Base-by-base conservation (phyloP, 2,888 invertebrate genomes). In the Hedychridium roseum region DNA sequence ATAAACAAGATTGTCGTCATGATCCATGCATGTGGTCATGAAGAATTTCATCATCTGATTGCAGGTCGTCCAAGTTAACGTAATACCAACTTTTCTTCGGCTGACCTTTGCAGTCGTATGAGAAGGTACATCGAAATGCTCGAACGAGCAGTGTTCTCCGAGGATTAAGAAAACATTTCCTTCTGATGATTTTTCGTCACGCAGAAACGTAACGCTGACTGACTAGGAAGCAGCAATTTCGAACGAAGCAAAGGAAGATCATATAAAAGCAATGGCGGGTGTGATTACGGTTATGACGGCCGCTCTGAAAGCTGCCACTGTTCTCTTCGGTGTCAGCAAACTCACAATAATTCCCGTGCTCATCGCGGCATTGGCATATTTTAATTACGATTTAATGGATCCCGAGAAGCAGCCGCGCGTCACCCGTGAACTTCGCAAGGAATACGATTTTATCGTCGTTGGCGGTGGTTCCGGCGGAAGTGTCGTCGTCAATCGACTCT, bases 381-480 rank as follows among this genome's bases (percentile, higher is more conserved):
- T 89, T 78, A 89, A 92, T 79, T 92, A 92, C 77, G 92, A 93
- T 66, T 81, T 91, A 2, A 87, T 91, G 67, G 92, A 92, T 77
- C 92, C 92, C 0, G 92, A 92, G 78, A 91, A 88, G 76, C 83
- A 90, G 39, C 90, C 91, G 0, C 66, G 47, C 4, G 88, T 90
- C 52, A 88, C 80, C 12, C 84, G 85, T 57, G 76, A 82, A 27
- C 78, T 91, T 1, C 82, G 87, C 39, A 80, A 83, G 11, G 88
- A 89, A 52, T 93, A 93, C 71, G 94, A 93, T 73, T 96, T 92
- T 57, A 81, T 93, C 0, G 83, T 92, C 12, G 83, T 94, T 16
- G 94, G 94, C 0, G 91, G 87, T 1, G 94, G 94, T 0, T 91
- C 92, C 0, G 93, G 93, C 0, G 94, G 94, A 0, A 85, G 90